phyloP scores from a whole-genome alignment of 2,888 invertebrate species.

The Drosophila kanekoi region DNA sequence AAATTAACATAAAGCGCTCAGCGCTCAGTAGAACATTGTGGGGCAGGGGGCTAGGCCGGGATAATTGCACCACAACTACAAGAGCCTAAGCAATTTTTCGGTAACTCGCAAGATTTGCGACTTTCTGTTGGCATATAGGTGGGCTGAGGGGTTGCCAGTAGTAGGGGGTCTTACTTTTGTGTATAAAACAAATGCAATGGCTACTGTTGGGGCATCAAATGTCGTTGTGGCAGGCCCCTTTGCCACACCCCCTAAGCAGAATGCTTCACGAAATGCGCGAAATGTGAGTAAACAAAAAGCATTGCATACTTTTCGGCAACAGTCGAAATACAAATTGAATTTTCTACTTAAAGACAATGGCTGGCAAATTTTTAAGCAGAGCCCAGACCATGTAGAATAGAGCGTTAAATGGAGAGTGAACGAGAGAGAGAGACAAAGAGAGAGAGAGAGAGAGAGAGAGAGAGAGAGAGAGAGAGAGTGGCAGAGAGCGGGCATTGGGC shows the following conservation, averaged over 20 bases:
- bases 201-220: constrained; percentile 55
- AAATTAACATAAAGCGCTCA: constrained; percentile 62
- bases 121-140: constrained; percentile 25
- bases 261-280: constrained; percentile 27
- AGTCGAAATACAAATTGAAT: constrained; percentile 70
- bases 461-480: constrained; percentile 9
- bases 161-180: constrained; percentile 23
- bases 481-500: constrained; percentile 1
- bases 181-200: constrained; percentile 59
- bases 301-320: constrained; percentile 47
- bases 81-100: constrained; percentile 25
- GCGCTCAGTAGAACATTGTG: background rate
- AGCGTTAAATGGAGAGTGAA: constrained; percentile 6
- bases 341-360: constrained; percentile 74
- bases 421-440: background rate
- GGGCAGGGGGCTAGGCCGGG: background rate
- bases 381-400: constrained; percentile 1
- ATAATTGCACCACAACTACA: constrained; percentile 8
- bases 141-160: background rate
- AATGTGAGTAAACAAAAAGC: constrained; percentile 49
- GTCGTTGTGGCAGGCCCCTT: constrained; percentile 28
- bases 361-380: constrained; percentile 56
- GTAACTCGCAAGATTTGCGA: constrained; percentile 58
- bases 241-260: background rate
- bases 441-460: constrained; percentile 2